Percentiles rank a stretch among this genome's conserved stretches.
phyloP scores from a whole-genome alignment of 2,113 vertebrate genomes.

The Vireo altiloquus region DNA sequence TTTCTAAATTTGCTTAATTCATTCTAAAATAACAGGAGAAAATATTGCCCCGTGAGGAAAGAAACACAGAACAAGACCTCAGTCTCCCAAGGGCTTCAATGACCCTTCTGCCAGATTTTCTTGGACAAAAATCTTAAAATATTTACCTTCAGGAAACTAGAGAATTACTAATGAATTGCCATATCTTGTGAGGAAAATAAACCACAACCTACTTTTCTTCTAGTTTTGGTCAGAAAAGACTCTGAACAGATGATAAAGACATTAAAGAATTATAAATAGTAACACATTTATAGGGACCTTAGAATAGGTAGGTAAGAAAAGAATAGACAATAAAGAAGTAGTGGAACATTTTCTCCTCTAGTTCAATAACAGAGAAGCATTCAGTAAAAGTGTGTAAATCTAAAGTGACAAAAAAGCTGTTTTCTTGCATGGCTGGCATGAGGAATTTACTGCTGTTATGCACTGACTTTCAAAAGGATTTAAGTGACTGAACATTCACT shows the following conservation, averaged over 20 bases:
- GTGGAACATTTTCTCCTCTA: neutral
- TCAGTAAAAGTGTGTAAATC: neutral
- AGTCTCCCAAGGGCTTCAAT: neutral
- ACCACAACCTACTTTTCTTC: neutral
- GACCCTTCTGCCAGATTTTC: neutral
- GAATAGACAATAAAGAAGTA: neutral
- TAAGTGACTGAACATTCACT: neutral
- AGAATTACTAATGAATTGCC: neutral
- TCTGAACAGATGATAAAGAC: neutral
- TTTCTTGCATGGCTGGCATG: neutral
- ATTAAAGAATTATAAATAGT: neutral
- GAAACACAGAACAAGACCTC: neutral
- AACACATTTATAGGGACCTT: neutral
- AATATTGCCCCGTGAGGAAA: neutral
- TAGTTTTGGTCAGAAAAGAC: neutral
- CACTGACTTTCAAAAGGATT: slow-evolving; percentile 1
- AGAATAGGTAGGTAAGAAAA: neutral
- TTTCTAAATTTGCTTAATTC: neutral
- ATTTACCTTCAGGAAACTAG: neutral
- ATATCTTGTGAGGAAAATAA: neutral
- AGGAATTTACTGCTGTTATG: neutral
- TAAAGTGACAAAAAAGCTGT: neutral
- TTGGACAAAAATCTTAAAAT: neutral
- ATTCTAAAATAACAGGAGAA: neutral
- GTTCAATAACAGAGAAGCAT: neutral